Percentiles rank a stretch among this genome's conserved stretches.
Conservation (phyloP, 2,888 invertebrate species). For the Dyspetes luteomarginatus region DNA sequence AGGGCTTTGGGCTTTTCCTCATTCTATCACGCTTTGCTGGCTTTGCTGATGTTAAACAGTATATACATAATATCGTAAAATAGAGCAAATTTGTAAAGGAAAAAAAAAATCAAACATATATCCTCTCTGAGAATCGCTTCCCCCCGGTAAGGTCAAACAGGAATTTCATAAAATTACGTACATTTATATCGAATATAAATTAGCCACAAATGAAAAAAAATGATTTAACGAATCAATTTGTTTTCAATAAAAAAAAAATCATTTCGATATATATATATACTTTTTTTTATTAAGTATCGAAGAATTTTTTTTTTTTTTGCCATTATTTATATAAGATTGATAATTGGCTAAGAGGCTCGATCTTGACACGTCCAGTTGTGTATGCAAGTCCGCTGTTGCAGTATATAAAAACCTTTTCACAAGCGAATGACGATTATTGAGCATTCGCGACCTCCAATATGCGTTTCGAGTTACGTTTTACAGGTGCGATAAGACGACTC, state of each 20-base stretch:
- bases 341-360: too few relatives aligned
- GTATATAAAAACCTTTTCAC: too few relatives aligned
- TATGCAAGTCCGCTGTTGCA: too few relatives aligned
- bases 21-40: not conserved
- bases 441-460: slow-evolving; percentile 26
- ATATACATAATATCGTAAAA: not conserved
- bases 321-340: not conserved
- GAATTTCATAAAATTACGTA: not conserved
- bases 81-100: not conserved
- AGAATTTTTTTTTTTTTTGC: not conserved
- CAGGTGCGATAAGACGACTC: slow-evolving; percentile 45
- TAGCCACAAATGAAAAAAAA: too few relatives aligned
- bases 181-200: too few relatives aligned
- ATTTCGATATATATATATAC: too few relatives aligned
- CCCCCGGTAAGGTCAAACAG: not conserved
- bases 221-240: too few relatives aligned
- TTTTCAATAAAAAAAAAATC: too few relatives aligned
- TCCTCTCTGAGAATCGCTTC: not conserved
- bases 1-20: slow-evolving; percentile 44
- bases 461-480: slow-evolving; percentile 50
- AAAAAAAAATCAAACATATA: not conserved
- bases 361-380: too few relatives aligned
- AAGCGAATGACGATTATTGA: not conserved
- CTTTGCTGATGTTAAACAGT: not conserved
- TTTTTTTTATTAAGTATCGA: too few relatives aligned